Base-by-base conservation (phyloP, 53 echinoderm and acorn worm genomes). In the Holothuria scabra region DNA sequence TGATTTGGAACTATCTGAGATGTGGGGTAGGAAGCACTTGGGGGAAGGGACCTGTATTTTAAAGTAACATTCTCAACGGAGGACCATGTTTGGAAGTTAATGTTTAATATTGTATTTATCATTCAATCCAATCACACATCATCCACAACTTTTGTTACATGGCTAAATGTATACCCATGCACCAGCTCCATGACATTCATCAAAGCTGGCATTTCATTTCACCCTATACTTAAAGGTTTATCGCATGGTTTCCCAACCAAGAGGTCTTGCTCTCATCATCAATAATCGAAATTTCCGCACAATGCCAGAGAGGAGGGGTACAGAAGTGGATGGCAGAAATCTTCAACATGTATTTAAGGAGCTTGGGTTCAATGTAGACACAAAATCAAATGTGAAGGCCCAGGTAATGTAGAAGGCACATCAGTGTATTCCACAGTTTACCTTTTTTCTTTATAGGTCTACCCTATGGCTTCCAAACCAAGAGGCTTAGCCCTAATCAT, bases 401-500 rank as follows among this genome's bases (percentile, higher is more conserved):
- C 37, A 81, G 62, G 82, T 81, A 81, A 72, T 8, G 72, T 72
- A 72, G 21, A 0, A 26, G 74, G 11, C 22, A n/a, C 11, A 0
- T 18, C n/a, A 12, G n/a, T 75, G 21, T 64, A 5, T 48, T 78
- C 78, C 58, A 58, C 31, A n/a, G 32, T 23, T 34, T 70, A 21
- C 30, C 29, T 30, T 78, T 33, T 26, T 24, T 56, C 12, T 44
- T 24, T 79, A 4, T 79, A 95, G 96, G 92, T 94, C 0, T 96
- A 96, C 59, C 68, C 35, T 21, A 94, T 97, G 93, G 80, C 84
- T 41, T 90, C 94, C 1, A 91, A 82, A 49, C 97, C 97, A 0
- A 82, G 97, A 65, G 97, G 97, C 14, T 69, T 94, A 13, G 97
- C 97, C 0, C 31, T 90, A 16, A 90, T 97, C 71, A 90, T 97